These are phyloP conservation scores for Drosophila prolongata DNA, from an alignment of 2,888 invertebrate species.

Conservation along the genomic window DNA sequence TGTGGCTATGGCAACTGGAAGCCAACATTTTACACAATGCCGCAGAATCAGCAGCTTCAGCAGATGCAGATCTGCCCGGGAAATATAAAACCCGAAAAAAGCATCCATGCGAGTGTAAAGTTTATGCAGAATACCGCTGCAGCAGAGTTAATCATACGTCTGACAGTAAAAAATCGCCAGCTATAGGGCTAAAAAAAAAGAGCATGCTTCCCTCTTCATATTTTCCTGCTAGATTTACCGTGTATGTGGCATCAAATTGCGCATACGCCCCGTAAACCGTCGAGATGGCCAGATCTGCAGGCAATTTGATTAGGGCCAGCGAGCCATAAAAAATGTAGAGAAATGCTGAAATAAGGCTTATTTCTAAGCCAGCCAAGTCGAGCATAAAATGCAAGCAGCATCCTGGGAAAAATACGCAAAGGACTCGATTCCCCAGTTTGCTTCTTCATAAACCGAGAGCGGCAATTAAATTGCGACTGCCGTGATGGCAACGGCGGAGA, in stretches of 20 bases:
- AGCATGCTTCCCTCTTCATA: slow-evolving; percentile 12
- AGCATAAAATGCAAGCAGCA: slow-evolving; percentile 24
- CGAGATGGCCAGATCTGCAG: slow-evolving; percentile 32
- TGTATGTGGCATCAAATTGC: slow-evolving; percentile 54
- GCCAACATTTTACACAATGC: slow-evolving; percentile 27
- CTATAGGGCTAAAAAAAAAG: not conserved
- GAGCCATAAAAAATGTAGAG: slow-evolving; percentile 51
- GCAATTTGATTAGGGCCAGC: slow-evolving; percentile 61
- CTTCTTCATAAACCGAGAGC: slow-evolving; percentile 36
- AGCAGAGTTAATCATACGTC: slow-evolving; percentile 57
- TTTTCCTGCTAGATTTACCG: slow-evolving; percentile 47
- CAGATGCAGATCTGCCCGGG: slow-evolving; percentile 21
- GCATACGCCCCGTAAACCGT: slow-evolving; percentile 49
- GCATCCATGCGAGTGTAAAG: slow-evolving; percentile 47
- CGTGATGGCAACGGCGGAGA: slow-evolving; percentile 49
- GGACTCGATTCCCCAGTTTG: slow-evolving; percentile 25
- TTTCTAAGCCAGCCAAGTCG: slow-evolving; percentile 52
- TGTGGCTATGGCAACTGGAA: slow-evolving; percentile 22
- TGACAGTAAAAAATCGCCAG: slow-evolving; percentile 42
- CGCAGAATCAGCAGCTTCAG: slow-evolving; percentile 23
- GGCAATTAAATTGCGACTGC: slow-evolving; percentile 63
- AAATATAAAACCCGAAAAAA: slow-evolving; percentile 8
- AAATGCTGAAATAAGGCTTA: slow-evolving; percentile 48
- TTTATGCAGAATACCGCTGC: slow-evolving; percentile 35
- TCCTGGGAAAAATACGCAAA: slow-evolving; percentile 8